Conservation (phyloP, 2,888 invertebrate species). For the Sarcophaga rosellei region DNA sequence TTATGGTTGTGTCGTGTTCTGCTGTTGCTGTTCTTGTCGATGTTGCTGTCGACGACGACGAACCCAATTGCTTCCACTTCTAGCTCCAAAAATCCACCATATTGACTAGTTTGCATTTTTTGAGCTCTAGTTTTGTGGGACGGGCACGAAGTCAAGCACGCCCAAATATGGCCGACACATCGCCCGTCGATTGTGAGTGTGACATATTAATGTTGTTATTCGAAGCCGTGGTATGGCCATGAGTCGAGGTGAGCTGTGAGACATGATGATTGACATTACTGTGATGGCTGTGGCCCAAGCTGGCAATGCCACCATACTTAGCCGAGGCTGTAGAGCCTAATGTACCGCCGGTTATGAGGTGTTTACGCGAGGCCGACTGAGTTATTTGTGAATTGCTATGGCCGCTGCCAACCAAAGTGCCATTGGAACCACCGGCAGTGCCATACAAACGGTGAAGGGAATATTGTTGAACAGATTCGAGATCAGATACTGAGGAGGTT, state of each 20-base stretch:
- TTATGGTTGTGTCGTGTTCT: slow-evolving; percentile 48
- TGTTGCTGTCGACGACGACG: slow-evolving; percentile 66
- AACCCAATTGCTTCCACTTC: slow-evolving; percentile 76
- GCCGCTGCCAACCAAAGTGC: slow-evolving; percentile 72
- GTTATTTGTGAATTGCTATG: slow-evolving; percentile 69
- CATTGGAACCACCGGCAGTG: slow-evolving; percentile 72
- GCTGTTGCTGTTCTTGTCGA: slow-evolving; percentile 64
- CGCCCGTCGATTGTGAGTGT: slow-evolving; percentile 86
- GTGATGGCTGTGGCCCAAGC: slow-evolving; percentile 75
- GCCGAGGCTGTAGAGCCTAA: slow-evolving; percentile 74
- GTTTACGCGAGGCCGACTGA: slow-evolving; percentile 77
- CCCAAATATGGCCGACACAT: slow-evolving; percentile 85
- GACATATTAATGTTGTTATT: slow-evolving; percentile 80
- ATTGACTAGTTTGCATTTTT: slow-evolving; percentile 81
- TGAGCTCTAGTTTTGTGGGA: slow-evolving; percentile 80
- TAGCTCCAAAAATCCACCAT: slow-evolving; percentile 82
- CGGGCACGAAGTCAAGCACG: slow-evolving; percentile 84
- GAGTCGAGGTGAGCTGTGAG: slow-evolving; percentile 44
- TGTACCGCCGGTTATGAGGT: slow-evolving; percentile 73
- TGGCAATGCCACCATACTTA: slow-evolving; percentile 77
- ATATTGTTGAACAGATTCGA: slow-evolving; percentile 81
- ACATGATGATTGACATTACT: slow-evolving; percentile 74
- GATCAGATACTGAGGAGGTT: slow-evolving; percentile 80
- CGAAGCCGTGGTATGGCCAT: slow-evolving; percentile 59
- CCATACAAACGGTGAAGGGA: slow-evolving; percentile 80